Evolutionary conservation across 2,113 vertebrate species (phyloP).

Genomic region (Sylvicapra grimmia): DNA sequence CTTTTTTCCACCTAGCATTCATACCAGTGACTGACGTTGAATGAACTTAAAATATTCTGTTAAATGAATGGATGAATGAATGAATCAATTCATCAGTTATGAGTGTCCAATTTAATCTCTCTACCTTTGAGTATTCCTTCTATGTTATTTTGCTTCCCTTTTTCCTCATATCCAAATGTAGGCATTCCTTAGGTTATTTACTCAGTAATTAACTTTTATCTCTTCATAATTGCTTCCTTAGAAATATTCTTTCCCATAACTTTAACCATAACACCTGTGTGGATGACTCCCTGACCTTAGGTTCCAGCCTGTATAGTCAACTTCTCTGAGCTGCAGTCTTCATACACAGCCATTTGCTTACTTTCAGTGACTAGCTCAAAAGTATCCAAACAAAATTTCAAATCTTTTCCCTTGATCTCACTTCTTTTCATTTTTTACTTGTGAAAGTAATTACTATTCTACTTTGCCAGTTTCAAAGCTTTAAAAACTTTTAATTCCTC

Average conservation of each 20-base stretch:
- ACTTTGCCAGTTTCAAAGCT: not conserved
- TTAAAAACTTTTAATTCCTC: not conserved
- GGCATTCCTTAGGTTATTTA: not conserved
- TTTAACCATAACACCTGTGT: not conserved
- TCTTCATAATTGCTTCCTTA: not conserved
- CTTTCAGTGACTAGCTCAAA: not conserved
- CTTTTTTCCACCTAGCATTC: not conserved
- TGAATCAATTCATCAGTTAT: not conserved
- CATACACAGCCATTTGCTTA: not conserved
- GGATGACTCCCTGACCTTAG: not conserved
- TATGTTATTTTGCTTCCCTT: not conserved
- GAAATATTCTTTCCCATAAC: not conserved
- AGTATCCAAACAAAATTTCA: not conserved
- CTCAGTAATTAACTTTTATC: not conserved
- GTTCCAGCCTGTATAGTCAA: not conserved
- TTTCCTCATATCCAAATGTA: not conserved
- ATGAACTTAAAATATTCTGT: not conserved
- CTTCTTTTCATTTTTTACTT: not conserved
- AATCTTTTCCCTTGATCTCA: not conserved
- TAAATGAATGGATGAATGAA: not conserved
- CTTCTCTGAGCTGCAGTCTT: not conserved
- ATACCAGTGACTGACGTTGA: not conserved
- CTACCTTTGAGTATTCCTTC: not conserved
- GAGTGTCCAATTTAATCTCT: not conserved
- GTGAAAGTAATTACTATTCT: not conserved